phyloP scores from a whole-genome alignment of 2,888 invertebrate species.

The Eristalinus sepulchralis region DNA sequence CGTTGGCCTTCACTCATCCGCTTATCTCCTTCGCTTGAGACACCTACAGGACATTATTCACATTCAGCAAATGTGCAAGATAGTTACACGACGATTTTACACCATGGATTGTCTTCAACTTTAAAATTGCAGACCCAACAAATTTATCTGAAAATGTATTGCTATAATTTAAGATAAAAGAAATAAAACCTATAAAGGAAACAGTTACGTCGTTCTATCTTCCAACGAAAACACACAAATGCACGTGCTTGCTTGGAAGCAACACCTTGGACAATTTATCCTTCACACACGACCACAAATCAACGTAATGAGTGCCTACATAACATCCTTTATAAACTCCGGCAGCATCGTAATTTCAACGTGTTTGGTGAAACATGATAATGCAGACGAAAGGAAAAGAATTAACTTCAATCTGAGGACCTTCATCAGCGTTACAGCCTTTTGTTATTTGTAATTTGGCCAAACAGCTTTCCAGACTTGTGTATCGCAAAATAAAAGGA shows the following conservation, averaged over 20 bases:
- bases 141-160: too few species aligned
- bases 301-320: background rate
- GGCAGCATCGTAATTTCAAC: background rate
- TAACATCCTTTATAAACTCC: background rate
- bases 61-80: too few species aligned
- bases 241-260: background rate
- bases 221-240: background rate
- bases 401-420: conserved; percentile 46
- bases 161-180: too few species aligned
- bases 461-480: conserved; percentile 43
- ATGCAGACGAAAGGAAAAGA: conserved; percentile 12
- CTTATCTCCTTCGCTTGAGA: too few species aligned
- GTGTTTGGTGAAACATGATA: background rate
- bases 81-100: too few species aligned
- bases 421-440: conserved; percentile 40
- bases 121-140: too few species aligned
- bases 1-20: too few species aligned
- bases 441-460: conserved; percentile 47
- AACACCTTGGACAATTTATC: background rate
- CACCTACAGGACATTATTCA: too few species aligned
- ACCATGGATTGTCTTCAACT: too few species aligned
- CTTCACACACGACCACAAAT: background rate
- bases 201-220: background rate
- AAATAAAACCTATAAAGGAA: background rate
- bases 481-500: conserved; percentile 41